phyloP scores from a whole-genome alignment of 2,888 invertebrate genomes.

The Phrixothrix hirtus region DNA sequence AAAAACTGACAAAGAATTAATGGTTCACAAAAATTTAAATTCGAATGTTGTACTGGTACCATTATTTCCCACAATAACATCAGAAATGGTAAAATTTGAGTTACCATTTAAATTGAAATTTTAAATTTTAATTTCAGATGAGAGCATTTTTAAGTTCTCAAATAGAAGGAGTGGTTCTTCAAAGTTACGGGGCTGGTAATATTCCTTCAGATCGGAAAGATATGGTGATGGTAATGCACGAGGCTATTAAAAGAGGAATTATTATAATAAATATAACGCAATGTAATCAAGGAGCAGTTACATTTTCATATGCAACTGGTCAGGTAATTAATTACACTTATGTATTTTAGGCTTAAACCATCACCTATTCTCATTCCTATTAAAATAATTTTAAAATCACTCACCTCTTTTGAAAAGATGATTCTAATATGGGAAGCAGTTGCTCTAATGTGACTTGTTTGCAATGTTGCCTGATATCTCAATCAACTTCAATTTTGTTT shows the following conservation, averaged over 20 bases:
- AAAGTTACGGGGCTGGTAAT: conserved; percentile 94
- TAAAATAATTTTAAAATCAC: too few species aligned
- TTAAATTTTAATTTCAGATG: conserved; percentile 51
- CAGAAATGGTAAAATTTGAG: conserved; percentile 60
- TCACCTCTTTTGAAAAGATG: too few species aligned
- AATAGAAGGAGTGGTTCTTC: conserved; percentile 77
- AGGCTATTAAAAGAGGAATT: conserved; percentile 75
- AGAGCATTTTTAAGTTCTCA: conserved; percentile 75
- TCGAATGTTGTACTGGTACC: conserved; percentile 84
- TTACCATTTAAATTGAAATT: neutral
- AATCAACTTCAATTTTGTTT: too few species aligned
- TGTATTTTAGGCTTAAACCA: too few species aligned
- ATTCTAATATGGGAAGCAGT: too few species aligned
- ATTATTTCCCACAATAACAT: conserved; percentile 90
- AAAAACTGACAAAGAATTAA: conserved; percentile 18
- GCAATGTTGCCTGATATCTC: too few species aligned
- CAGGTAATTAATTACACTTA: conserved; percentile 62
- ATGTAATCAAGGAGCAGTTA: conserved; percentile 81
- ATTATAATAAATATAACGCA: conserved; percentile 93
- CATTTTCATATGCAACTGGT: conserved; percentile 81
- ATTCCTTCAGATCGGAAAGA: conserved; percentile 84
- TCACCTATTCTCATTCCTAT: too few species aligned
- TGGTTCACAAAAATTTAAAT: conserved; percentile 73
- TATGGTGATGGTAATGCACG: conserved; percentile 70
- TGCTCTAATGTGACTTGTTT: too few species aligned